Evolutionary conservation across 2,888 invertebrate species (phyloP).

Genomic region (Caenorhabditis sp.): DNA sequence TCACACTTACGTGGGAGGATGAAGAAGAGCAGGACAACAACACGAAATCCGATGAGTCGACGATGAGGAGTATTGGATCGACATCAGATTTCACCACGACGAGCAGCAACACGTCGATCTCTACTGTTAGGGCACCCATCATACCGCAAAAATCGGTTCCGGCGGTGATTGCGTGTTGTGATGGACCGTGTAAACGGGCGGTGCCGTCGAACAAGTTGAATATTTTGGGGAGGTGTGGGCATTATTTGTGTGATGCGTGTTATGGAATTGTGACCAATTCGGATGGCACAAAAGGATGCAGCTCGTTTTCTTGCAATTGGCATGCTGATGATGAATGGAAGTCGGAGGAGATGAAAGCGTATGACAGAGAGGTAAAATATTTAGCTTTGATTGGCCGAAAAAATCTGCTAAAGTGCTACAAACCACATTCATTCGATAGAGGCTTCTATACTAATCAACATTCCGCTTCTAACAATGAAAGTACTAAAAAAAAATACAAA

Average conservation of each 20-base stretch:
- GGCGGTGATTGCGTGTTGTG: conserved; percentile 17
- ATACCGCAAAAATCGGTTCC: neutral
- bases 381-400: too few species aligned
- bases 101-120: too few species aligned
- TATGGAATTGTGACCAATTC: conserved; percentile 25
- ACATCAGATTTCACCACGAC: neutral
- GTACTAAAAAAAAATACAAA: too few species aligned
- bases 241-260: conserved; percentile 27
- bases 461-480: too few species aligned
- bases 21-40: conserved; percentile 1
- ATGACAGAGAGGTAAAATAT: conserved; percentile 12
- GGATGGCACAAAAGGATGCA: conserved; percentile 30
- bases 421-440: too few species aligned
- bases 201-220: conserved; percentile 18
- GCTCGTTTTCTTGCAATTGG: conserved; percentile 19
- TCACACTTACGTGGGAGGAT: conserved; percentile 13
- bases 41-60: neutral
- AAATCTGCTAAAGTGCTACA: too few species aligned
- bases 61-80: too few species aligned
- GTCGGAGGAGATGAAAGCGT: conserved; percentile 8
- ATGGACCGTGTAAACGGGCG: conserved; percentile 20
- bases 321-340: conserved; percentile 5
- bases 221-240: conserved; percentile 28
- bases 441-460: too few species aligned
- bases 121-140: too few species aligned